Base-by-base conservation (phyloP, 2,888 invertebrate species). In the Tipula unca region DNA sequence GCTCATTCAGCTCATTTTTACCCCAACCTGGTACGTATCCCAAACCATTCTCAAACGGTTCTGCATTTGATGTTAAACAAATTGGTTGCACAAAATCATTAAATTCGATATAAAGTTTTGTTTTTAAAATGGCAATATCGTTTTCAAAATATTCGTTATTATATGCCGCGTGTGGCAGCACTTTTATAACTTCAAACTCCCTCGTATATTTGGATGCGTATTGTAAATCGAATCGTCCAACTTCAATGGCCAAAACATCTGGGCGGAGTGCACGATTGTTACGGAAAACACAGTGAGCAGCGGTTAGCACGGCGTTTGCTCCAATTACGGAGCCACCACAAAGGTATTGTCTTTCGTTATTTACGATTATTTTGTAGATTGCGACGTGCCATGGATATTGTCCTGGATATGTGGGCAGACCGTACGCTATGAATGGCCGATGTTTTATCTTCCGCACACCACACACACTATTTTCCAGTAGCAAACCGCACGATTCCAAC, bases 51-150 rank as follows among this genome's bases (percentile, higher is more conserved):
- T 82, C 82, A 82, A 82, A 82, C 4, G 8, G 29, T 8, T 82
- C 29, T 14, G 10, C 82, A 29, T 82, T 82, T 6, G 82, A 82
- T 10, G 82, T 82, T 82, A 82, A 82, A 29, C 82, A 82, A 29
- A 82, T 82, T 82, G 82, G 82, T 29, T 82, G 82, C 25, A 82
- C 82, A 29, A 82, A 82, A 29, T 82, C n/a, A 29, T 82, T 82
- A 29, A 82, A 82, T 29, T 82, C 29, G 14, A 82, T 82, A 82
- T 82, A 82, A 13, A 29, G 29, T 82, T 82, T 82, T 1, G 29
- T 29, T 29, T 82, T 82, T 14, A 82, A 82, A 0, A 82, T 82
- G 25, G 82, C 82, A 82, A 82, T 82, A 29, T 82, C 82, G 29
- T n/a, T n/a, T n/a, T n/a, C n/a, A n/a, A n/a, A n/a, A n/a, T n/a